Evolutionary conservation across 1,140 invertebrate genomes (phyloP).

Genomic region (Drosophila sp.): DNA sequence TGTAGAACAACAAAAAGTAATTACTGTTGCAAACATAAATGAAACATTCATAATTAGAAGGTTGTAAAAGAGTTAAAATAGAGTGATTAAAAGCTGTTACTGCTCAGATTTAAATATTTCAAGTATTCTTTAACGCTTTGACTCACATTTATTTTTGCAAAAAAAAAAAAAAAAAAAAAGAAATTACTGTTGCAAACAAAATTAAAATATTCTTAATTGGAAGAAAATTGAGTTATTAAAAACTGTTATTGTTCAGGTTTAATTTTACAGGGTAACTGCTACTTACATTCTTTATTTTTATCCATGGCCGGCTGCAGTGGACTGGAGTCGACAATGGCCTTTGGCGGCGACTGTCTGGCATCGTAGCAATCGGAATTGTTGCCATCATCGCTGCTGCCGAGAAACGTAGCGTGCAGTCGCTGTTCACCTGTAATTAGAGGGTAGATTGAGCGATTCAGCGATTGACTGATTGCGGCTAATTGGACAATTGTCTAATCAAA

Average conservation of each 20-base stretch:
- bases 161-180: too few relatives aligned
- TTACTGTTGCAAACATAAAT: too few relatives aligned
- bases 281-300: constrained; percentile 99
- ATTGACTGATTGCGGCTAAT: constrained; percentile 3
- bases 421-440: constrained; percentile 66
- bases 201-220: too few relatives aligned
- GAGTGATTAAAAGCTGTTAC: too few relatives aligned
- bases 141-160: too few relatives aligned
- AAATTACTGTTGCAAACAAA: too few relatives aligned
- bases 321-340: constrained; percentile 96
- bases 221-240: too few relatives aligned
- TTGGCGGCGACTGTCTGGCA: constrained; percentile 90
- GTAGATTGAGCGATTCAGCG: not conserved
- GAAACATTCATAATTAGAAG: too few relatives aligned
- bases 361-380: constrained; percentile 84
- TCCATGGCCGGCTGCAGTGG: constrained; percentile 96
- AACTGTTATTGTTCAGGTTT: too few relatives aligned
- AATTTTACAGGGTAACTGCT: not conserved
- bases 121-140: not conserved
- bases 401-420: constrained; percentile 77
- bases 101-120: too few relatives aligned
- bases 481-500: constrained; percentile 2
- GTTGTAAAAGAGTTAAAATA: too few relatives aligned
- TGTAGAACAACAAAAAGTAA: too few relatives aligned
- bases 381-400: constrained; percentile 82